Evolutionary conservation across 1,140 invertebrate species (phyloP).

Genomic region (Trachelipus rathkii): DNA sequence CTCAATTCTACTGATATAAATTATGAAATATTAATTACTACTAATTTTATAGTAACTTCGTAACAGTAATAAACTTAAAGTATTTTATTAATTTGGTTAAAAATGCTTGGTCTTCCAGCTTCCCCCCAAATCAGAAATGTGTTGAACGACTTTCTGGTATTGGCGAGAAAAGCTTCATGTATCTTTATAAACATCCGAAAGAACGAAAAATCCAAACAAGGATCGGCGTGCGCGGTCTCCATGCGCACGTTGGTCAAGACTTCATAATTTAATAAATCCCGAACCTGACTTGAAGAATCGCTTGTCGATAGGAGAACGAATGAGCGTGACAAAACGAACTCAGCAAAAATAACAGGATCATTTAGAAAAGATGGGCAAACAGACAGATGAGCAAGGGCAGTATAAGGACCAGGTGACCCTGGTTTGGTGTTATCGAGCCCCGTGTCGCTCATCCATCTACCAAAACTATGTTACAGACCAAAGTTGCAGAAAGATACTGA

Average conservation of each 20-base stretch:
- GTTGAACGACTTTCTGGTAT: slow-evolving; percentile 91
- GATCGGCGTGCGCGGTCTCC: slow-evolving; percentile 81
- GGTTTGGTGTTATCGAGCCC: slow-evolving; percentile 92
- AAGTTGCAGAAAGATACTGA: slow-evolving; percentile 56
- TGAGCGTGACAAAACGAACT: slow-evolving; percentile 31
- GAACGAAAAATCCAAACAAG: slow-evolving; percentile 91
- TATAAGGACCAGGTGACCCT: slow-evolving; percentile 82
- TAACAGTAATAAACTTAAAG: too few relatives aligned
- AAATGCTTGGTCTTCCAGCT: slow-evolving; percentile 67
- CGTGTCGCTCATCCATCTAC: slow-evolving; percentile 90
- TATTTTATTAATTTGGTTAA: too few relatives aligned
- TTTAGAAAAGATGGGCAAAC: neutral
- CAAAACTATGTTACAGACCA: slow-evolving; percentile 92
- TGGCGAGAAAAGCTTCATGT: slow-evolving; percentile 98
- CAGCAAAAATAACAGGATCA: slow-evolving; percentile 24
- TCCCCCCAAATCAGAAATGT: slow-evolving; percentile 76
- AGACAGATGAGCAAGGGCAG: slow-evolving; percentile 25
- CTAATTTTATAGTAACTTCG: too few relatives aligned
- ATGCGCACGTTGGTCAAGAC: slow-evolving; percentile 94
- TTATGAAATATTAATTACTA: too few relatives aligned
- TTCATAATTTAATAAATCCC: slow-evolving; percentile 81
- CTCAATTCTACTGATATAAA: too few relatives aligned
- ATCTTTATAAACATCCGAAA: slow-evolving; percentile 96
- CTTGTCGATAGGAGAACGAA: slow-evolving; percentile 53
- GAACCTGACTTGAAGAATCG: slow-evolving; percentile 85